Percentiles rank a stretch among this genome's conserved stretches.
These are phyloP conservation scores for Cynocephalus volans DNA, from an alignment of 2,113 vertebrate species.

Conservation along the genomic window DNA sequence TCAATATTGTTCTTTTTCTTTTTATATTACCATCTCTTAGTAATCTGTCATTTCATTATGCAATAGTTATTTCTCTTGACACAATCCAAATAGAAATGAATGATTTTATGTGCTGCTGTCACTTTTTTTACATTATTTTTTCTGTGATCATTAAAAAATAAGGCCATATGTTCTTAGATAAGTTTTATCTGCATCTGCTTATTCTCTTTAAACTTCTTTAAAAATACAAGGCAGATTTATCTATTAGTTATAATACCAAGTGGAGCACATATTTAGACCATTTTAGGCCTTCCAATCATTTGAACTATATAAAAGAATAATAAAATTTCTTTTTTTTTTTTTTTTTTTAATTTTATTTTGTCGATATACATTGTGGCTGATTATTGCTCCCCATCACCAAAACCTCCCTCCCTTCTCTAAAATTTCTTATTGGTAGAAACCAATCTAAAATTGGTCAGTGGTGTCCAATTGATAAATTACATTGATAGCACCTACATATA, in stretches of 20 bases:
- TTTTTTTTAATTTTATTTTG: too few relatives aligned
- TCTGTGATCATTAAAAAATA: neutral
- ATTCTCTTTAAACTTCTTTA: neutral
- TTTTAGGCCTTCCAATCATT: neutral
- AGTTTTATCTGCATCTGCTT: neutral
- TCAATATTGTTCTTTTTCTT: neutral
- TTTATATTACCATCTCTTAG: neutral
- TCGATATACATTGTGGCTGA: too few relatives aligned
- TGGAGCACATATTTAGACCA: neutral
- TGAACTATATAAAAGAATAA: neutral
- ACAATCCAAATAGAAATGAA: neutral
- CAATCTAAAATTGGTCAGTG: neutral
- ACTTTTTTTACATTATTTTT: constrained; percentile 6
- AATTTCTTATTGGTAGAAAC: neutral
- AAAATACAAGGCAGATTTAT: neutral
- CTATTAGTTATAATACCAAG: neutral
- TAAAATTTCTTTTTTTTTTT: neutral
- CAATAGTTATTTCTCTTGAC: neutral
- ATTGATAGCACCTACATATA: neutral
- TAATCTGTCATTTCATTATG: neutral
- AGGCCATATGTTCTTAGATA: neutral
- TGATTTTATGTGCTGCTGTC: neutral
- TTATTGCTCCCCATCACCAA: too few relatives aligned
- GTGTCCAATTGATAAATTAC: neutral
- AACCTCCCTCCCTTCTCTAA: too few relatives aligned